Evolutionary conservation across 1,140 invertebrate genomes (phyloP), one percentile per base, ranked within the genome.

Genomic region (Charaxes varanes): DNA sequence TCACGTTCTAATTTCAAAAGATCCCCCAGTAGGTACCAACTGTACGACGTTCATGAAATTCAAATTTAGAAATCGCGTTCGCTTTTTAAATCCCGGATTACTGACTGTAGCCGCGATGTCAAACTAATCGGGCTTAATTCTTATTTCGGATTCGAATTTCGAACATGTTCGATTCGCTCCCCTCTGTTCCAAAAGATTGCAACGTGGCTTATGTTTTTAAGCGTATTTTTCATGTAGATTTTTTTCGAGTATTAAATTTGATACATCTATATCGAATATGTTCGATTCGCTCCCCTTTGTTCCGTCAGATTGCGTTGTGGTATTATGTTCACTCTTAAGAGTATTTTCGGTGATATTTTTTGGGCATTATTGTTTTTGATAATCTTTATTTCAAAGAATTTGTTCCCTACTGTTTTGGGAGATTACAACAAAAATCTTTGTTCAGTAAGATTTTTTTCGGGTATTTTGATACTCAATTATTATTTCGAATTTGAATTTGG

Each of bases 1-100:
- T 45, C 38, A 38, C 53, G 43, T 51, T 46, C 53, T 51, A 51
- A 55, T 47, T 55, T 55, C 38, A 52, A 52, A 53, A 41, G 28
- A 53, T 46, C 36, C n/a, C 38, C 40, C 27, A 38, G 19, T 36
- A 41, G 18, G 36, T 36, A 28, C n/a, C n/a, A n/a, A n/a, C n/a
- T 21, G n/a, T 30, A 27, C 36, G 38, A 47, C 44, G 41, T 55
- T 55, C 47, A 55, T 50, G 52, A 55, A 55, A 55, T 55, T 50
- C 46, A 50, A 50, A 55, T 55, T 50, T 50, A 49, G 47, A 41
- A 44, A 48, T 35, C 51, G 45, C 35, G 43, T 55, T 45, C 33
- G 37, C 37, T 45, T 43, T 55, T 50, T 51, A 46, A 46, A 51
- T 43, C 53, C 38, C 5, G 46, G 47, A 46, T 55, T 51, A 50